These are phyloP conservation scores for Paelopatides confundens DNA, from an alignment of 53 echinoderm and acorn worm species.

Conservation along the genomic window DNA sequence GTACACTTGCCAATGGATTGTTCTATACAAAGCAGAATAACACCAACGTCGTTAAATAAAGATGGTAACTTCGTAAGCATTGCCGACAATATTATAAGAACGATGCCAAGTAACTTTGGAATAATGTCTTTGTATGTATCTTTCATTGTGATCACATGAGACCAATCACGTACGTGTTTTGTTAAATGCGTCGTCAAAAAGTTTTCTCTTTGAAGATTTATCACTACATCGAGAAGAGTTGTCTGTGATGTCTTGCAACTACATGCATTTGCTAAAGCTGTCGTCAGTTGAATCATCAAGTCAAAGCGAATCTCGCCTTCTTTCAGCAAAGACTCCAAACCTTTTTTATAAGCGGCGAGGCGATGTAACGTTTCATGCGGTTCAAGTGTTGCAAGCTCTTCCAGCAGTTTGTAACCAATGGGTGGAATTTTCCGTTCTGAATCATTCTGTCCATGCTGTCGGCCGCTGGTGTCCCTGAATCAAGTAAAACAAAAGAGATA, in stretches of 20 bases:
- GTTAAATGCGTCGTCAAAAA: slow-evolving; percentile 71
- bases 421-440: neutral
- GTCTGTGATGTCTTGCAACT: slow-evolving; percentile 55
- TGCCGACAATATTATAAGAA: slow-evolving; percentile 62
- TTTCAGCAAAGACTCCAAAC: slow-evolving; percentile 69
- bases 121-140: slow-evolving; percentile 8
- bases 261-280: slow-evolving; percentile 66
- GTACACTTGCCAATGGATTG: slow-evolving; percentile 35
- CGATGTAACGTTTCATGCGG: slow-evolving; percentile 62
- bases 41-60: slow-evolving; percentile 54
- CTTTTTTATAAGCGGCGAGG: slow-evolving; percentile 66
- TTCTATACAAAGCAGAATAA: slow-evolving; percentile 64
- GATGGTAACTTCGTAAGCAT: slow-evolving; percentile 70
- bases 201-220: slow-evolving; percentile 45
- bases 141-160: slow-evolving; percentile 44
- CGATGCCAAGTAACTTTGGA: slow-evolving; percentile 52
- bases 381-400: slow-evolving; percentile 60
- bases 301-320: slow-evolving; percentile 75
- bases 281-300: slow-evolving; percentile 65
- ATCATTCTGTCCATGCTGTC: neutral
- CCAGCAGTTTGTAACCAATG: slow-evolving; percentile 72
- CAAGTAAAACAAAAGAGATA: too few species aligned
- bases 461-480: neutral
- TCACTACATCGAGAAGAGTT: slow-evolving; percentile 65
- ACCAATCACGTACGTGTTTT: slow-evolving; percentile 55